A percentile compares a stretch with the other conserved stretches of the same genome.
Evolutionary conservation across 2,797 vertebrate genomes (phyloP).

Genomic region (Zenarchopterus dispar): DNA sequence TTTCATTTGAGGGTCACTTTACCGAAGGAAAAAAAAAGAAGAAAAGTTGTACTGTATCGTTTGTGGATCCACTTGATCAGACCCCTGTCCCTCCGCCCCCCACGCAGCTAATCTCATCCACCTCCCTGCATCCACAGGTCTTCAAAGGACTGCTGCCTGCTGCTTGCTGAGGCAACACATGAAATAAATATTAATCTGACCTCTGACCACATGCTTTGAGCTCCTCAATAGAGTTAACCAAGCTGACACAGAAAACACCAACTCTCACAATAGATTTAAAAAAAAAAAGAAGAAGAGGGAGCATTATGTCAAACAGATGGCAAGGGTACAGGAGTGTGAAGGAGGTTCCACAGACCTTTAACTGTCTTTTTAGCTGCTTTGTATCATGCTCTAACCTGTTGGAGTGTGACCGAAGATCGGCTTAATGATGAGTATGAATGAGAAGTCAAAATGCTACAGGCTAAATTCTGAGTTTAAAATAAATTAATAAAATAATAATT

Average conservation of each 20-base stretch:
- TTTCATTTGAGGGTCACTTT: constrained; percentile 77
- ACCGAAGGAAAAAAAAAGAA: constrained; percentile 55
- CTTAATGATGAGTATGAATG: constrained; percentile 34
- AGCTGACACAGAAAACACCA: constrained; percentile 36
- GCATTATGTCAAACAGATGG: constrained; percentile 12
- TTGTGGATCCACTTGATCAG: constrained; percentile 38
- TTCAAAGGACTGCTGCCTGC: constrained; percentile 78
- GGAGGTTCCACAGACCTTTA: constrained; percentile 39
- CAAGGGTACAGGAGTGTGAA: constrained; percentile 29
- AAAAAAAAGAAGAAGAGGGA: constrained; percentile 10
- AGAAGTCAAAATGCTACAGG: constrained; percentile 25
- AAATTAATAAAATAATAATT: neutral
- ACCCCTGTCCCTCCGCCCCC: constrained; percentile 38
- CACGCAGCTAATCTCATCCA: constrained; percentile 45
- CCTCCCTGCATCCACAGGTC: constrained; percentile 51
- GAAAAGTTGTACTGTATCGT: constrained; percentile 66
- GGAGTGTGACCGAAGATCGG: constrained; percentile 42
- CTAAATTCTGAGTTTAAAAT: constrained; percentile 24
- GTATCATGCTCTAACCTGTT: constrained; percentile 70
- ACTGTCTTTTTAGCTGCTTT: constrained; percentile 45
- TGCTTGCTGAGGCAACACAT: constrained; percentile 76
- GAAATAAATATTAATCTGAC: constrained; percentile 86
- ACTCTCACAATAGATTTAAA: constrained; percentile 14
- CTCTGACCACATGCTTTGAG: constrained; percentile 73
- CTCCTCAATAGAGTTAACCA: constrained; percentile 65